A percentile compares a stretch with the other conserved stretches of the same genome.
Evolutionary conservation across 2,113 vertebrate species (phyloP).

Genomic region (Tor tambroides): DNA sequence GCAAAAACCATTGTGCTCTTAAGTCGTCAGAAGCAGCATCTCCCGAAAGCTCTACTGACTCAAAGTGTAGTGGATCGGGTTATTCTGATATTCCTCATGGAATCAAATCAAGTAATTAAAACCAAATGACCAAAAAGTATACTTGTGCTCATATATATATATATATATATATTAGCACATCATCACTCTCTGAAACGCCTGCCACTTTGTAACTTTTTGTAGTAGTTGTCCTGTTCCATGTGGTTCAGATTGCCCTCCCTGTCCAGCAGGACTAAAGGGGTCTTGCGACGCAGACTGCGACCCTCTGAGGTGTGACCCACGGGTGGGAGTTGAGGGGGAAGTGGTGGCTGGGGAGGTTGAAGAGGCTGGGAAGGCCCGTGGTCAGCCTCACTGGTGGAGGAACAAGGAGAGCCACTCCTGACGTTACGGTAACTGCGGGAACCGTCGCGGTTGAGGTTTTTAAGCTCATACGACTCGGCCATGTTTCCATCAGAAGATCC

Average conservation of each 20-base stretch:
- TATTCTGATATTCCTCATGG: slow-evolving; percentile 13
- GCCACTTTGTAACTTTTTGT: slow-evolving; percentile 81
- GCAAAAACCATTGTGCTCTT: slow-evolving; percentile 50
- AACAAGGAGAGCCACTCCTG: slow-evolving; percentile 77
- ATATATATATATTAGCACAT: background rate
- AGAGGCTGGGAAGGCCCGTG: slow-evolving; percentile 59
- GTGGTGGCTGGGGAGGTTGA: slow-evolving; percentile 46
- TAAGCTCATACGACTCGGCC: slow-evolving; percentile 75
- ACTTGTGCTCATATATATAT: slow-evolving; percentile 11
- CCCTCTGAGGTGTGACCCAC: slow-evolving; percentile 70
- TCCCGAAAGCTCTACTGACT: background rate
- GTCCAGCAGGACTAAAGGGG: slow-evolving; percentile 69
- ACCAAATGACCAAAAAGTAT: slow-evolving; percentile 21
- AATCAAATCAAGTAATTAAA: slow-evolving; percentile 16
- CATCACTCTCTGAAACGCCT: slow-evolving; percentile 82
- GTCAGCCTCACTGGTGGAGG: slow-evolving; percentile 76
- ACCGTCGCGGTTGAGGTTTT: slow-evolving; percentile 78
- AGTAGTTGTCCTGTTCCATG: slow-evolving; percentile 82
- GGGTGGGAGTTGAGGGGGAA: slow-evolving; percentile 63
- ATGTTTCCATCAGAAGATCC: slow-evolving; percentile 55
- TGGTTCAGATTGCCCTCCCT: slow-evolving; percentile 64
- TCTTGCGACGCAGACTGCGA: slow-evolving; percentile 81
- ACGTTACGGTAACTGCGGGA: slow-evolving; percentile 71
- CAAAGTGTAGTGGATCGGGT: background rate
- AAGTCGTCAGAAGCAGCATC: slow-evolving; percentile 23